Evolutionary conservation across 2,888 invertebrate species (phyloP), one percentile per base, ranked within the genome.

Genomic region (Heliothis peltigera): DNA sequence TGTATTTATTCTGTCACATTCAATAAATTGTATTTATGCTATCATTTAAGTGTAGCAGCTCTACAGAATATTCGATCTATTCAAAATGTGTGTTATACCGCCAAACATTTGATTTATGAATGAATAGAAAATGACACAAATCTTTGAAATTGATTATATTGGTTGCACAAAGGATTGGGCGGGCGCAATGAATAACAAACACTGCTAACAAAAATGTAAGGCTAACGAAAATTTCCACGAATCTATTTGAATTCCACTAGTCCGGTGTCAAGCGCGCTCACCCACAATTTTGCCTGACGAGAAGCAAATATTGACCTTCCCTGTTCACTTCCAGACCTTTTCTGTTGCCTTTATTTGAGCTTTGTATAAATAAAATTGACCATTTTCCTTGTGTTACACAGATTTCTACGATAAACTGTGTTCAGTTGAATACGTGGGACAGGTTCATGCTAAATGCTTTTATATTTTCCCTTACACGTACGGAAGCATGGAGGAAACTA

Each of bases 171-270:
- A 39, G 5, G 5, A 39, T n/a, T 2, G 4, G 4, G 15, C 15
- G 4, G 4, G 15, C 15, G n/a, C 39, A 39, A 39, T 39, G 6
- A 39, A 39, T 48, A 61, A 28, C 25, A 47, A 43, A 61, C 39
- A 54, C 58, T 53, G 58, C 53, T 47, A 72, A 63, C 60, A 60
- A 55, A 65, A 63, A 58, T 44, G 32, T 47, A 64, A 52, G 39
- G 47, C 39, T 17, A 32, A 48, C 49, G 59, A 66, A 57, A 49
- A 66, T 54, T 63, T 67, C 76, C 70, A 75, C 64, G 75, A 83
- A 87, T 88, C 82, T 91, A 87, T 92, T 92, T 92, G 89, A 86
- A 87, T 87, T 86, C 84, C 89, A 89, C 88, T 90, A 90, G 85
- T 74, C 81, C 76, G 82, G 84, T 83, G 88, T 86, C 87, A 87